Evolutionary conservation across 1,140 invertebrate species (phyloP), one percentile per base, ranked within the genome.

Genomic region (Lordiphosa stackelbergi): DNA sequence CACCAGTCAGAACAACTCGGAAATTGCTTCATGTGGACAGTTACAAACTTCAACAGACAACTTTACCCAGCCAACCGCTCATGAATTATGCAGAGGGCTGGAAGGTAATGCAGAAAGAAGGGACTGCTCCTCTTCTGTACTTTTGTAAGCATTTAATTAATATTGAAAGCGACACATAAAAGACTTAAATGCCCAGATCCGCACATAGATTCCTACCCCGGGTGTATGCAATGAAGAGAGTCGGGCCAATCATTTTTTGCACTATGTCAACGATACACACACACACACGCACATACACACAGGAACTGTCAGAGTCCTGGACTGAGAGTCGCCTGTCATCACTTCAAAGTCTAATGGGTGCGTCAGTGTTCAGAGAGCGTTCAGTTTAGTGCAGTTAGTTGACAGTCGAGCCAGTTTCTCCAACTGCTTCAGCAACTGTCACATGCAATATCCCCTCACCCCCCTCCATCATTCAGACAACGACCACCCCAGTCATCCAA

Each of bases 141-240:
- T 51, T 73, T 64, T 64, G 51, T 64, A 64, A 73, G 70, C 64
- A 73, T 73, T 73, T 73, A 73, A 73, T 73, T 73, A 73, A 73
- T 73, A 56, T 53, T 69, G 70, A 64, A 73, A 68, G 58, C 64
- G 57, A 59, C 70, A 68, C 53, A 64, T 56, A 46, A 73, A 73
- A 53, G 58, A 40, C 64, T 64, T 69, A 68, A 73, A 73, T 73
- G 70, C 53, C 58, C 63, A 40, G 68, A 65, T 71, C 61, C 61
- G 57, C 68, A 38, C 40, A 52, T 53, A 51, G 22, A 42, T 55
- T 57, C 46, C 53, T 7, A 54, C 52, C 37, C 66, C 40, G 59
- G 41, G 34, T 65, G 61, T 71, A 31, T 31, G 22, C 10, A 19
- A 43, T 57, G 55, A 49, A 60, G 55, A 34, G 40, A 13, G 41